Conservation (phyloP, 1,140 invertebrate genomes). For the Coptotermes formosanus region DNA sequence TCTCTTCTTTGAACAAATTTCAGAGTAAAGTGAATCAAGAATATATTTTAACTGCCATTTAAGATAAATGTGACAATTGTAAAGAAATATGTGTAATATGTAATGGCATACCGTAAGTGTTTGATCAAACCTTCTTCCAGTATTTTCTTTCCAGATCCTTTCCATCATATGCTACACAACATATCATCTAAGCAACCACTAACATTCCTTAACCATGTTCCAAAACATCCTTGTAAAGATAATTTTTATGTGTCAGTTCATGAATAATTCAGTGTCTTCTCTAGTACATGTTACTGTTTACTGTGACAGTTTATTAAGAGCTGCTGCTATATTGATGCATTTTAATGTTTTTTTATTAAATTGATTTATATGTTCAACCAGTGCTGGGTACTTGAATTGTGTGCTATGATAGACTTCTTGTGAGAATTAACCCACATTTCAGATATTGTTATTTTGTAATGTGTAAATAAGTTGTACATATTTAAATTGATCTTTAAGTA, state of each 20-base stretch:
- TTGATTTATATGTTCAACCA: not conserved
- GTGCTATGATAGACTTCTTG: conserved; percentile 12
- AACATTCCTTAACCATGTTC: not conserved
- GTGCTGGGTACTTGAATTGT: conserved; percentile 23
- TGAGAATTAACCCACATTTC: conserved; percentile 13
- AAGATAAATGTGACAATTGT: not conserved
- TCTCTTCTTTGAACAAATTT: conserved; percentile 1
- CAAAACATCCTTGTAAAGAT: not conserved
- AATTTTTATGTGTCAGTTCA: not conserved
- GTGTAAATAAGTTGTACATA: conserved; percentile 24
- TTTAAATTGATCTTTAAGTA: not conserved
- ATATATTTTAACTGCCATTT: conserved; percentile 2
- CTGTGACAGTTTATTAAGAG: not conserved
- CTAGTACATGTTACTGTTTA: not conserved
- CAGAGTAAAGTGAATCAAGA: not conserved
- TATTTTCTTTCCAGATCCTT: not conserved
- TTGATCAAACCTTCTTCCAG: not conserved
- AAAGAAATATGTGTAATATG: not conserved
- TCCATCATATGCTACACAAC: not conserved
- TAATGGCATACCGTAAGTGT: not conserved
- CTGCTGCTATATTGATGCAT: not conserved
- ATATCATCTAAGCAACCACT: not conserved
- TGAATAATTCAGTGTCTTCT: not conserved
- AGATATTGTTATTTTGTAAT: conserved; percentile 27
- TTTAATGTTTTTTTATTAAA: not conserved